phyloP scores from a whole-genome alignment of 2,797 vertebrate genomes.

The Pangasius macronema region DNA sequence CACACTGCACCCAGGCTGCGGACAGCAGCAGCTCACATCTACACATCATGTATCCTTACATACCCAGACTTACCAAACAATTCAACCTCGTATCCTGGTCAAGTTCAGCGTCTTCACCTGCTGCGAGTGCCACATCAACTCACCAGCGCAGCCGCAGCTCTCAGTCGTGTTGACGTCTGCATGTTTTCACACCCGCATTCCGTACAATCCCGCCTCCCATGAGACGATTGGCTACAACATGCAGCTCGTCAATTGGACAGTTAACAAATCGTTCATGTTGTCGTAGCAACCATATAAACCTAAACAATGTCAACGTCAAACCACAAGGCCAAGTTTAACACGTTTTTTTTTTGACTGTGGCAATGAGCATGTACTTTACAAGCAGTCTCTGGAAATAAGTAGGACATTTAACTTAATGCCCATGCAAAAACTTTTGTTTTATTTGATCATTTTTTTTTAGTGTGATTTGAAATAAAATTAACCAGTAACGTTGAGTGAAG shows the following conservation, averaged over 20 bases:
- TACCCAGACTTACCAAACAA: slow-evolving; percentile 31
- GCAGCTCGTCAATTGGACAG: not conserved
- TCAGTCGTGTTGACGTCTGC: slow-evolving; percentile 43
- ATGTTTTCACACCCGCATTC: slow-evolving; percentile 34
- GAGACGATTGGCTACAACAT: not conserved
- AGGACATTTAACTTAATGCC: too few relatives aligned
- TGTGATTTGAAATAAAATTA: not conserved
- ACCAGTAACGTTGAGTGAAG: too few relatives aligned
- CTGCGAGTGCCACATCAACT: slow-evolving; percentile 54
- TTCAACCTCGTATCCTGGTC: not conserved
- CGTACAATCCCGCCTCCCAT: not conserved
- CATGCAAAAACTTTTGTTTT: not conserved
- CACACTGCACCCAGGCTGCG: not conserved
- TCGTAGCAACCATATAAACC: not conserved
- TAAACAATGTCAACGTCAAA: not conserved
- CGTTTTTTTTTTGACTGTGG: too few relatives aligned
- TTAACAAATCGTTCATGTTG: not conserved
- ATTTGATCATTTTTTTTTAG: not conserved
- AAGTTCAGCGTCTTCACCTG: slow-evolving; percentile 28
- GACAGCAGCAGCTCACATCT: not conserved
- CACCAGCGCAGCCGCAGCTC: not conserved
- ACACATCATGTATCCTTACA: not conserved
- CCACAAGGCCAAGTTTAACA: not conserved
- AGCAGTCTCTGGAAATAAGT: not conserved
- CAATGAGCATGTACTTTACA: not conserved